Percentiles rank a stretch among this genome's conserved stretches.
phyloP scores from a whole-genome alignment of 1,140 invertebrate species.

The Melitaea cinxia region DNA sequence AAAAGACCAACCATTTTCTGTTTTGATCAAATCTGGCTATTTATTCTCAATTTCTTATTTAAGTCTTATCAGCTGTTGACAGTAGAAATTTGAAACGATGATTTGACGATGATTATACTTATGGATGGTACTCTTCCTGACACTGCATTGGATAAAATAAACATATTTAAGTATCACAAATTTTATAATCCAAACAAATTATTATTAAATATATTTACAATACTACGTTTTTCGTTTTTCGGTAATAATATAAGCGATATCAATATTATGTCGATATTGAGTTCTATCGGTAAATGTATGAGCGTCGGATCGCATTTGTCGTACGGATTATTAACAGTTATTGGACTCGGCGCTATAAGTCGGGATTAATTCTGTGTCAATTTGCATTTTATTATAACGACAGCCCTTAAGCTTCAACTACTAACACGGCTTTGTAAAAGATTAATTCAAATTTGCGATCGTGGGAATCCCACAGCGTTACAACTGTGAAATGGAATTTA shows the following conservation, averaged over 20 bases:
- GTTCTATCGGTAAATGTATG: slow-evolving; percentile 5
- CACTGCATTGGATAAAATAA: too few relatives aligned
- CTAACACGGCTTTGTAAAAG: slow-evolving; percentile 60
- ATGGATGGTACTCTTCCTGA: too few relatives aligned
- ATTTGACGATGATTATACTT: too few relatives aligned
- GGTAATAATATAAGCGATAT: background rate
- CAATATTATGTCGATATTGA: slow-evolving; percentile 3
- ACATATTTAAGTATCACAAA: too few relatives aligned
- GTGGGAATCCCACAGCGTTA: slow-evolving; percentile 35
- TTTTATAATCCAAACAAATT: background rate
- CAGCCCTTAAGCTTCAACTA: slow-evolving; percentile 62
- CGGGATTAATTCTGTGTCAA: slow-evolving; percentile 72
- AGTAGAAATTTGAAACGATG: too few relatives aligned
- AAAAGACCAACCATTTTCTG: too few relatives aligned
- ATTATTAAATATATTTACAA: background rate
- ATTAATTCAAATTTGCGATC: slow-evolving; percentile 52
- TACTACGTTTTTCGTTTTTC: background rate
- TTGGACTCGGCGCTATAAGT: slow-evolving; percentile 64
- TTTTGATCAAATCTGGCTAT: too few relatives aligned
- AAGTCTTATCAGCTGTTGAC: too few relatives aligned
- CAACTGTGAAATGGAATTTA: slow-evolving; percentile 20
- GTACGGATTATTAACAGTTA: slow-evolving; percentile 70
- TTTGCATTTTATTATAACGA: slow-evolving; percentile 77
- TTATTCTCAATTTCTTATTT: too few relatives aligned
- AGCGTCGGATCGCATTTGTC: slow-evolving; percentile 25